Evolutionary conservation across 1,140 invertebrate genomes (phyloP).

Genomic region (Leptonema lineaticorne): DNA sequence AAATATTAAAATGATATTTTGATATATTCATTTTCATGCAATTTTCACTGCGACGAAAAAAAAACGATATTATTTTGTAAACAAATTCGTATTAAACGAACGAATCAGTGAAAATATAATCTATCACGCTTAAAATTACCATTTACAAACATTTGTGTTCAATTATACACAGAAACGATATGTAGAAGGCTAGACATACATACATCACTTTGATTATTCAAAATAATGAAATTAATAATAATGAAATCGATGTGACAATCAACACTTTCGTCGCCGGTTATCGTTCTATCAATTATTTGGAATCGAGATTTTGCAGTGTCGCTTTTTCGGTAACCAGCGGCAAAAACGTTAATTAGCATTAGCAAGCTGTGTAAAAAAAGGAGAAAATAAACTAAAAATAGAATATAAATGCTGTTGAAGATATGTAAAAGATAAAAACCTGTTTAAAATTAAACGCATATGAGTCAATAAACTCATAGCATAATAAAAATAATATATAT

Average conservation of each 20-base stretch:
- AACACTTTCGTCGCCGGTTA: no score
- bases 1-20: no score
- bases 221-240: no score
- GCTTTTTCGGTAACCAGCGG: background rate
- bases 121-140: no score
- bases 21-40: no score
- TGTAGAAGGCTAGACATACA: slow-evolving; percentile 13
- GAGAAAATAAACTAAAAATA: background rate
- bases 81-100: background rate
- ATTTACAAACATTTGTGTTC: background rate
- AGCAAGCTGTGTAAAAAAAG: no score
- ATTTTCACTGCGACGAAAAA: no score
- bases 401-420: slow-evolving; percentile 5
- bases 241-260: no score
- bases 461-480: slow-evolving; percentile 34
- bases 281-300: background rate
- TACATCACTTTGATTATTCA: no score
- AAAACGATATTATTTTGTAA: no score
- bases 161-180: background rate
- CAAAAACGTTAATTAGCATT: background rate
- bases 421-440: no score
- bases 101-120: background rate
- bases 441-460: slow-evolving; percentile 22
- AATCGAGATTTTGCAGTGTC: background rate
- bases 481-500: slow-evolving; percentile 16